A percentile compares a stretch with the other conserved stretches of the same genome.
Evolutionary conservation across 92 coral and sea anemone genomes (phyloP).

Genomic region (Palythoa caribaeorum): DNA sequence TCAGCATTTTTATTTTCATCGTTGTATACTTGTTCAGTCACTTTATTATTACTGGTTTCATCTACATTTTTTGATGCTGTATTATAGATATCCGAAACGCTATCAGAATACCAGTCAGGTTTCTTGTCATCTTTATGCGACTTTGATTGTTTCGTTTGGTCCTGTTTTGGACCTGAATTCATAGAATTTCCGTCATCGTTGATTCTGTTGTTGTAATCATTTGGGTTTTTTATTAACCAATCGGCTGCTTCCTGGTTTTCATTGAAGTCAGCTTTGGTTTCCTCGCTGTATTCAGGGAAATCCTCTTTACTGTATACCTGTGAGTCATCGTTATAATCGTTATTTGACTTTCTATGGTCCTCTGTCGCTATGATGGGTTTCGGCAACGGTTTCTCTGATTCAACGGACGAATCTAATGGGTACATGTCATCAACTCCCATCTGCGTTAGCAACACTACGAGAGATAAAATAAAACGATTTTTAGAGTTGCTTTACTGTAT

Average conservation of each 20-base stretch:
- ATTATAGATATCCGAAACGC: neutral
- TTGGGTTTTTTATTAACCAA: constrained; percentile 86
- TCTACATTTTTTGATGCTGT: neutral
- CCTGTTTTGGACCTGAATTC: neutral
- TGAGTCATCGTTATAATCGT: constrained; percentile 40
- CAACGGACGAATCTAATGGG: constrained; percentile 76
- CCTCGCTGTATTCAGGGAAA: constrained; percentile 81
- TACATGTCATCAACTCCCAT: constrained; percentile 81
- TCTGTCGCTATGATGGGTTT: constrained; percentile 71
- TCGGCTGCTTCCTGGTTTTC: constrained; percentile 90
- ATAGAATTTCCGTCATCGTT: constrained; percentile 40
- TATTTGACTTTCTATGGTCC: constrained; percentile 5
- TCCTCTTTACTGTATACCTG: constrained; percentile 51
- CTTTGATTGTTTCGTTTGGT: neutral
- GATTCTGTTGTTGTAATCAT: constrained; percentile 57
- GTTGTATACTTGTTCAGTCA: neutral
- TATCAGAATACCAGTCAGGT: constrained; percentile 5
- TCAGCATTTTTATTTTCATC: neutral
- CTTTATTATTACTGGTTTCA: neutral
- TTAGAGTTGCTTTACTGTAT: neutral
- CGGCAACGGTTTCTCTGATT: constrained; percentile 60
- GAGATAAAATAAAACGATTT: neutral
- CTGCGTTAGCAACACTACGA: constrained; percentile 72
- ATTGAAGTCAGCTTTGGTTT: constrained; percentile 81
- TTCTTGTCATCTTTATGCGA: neutral